Evolutionary conservation across 2,797 vertebrate species (phyloP).

Genomic region (Acipenser ruthenus): DNA sequence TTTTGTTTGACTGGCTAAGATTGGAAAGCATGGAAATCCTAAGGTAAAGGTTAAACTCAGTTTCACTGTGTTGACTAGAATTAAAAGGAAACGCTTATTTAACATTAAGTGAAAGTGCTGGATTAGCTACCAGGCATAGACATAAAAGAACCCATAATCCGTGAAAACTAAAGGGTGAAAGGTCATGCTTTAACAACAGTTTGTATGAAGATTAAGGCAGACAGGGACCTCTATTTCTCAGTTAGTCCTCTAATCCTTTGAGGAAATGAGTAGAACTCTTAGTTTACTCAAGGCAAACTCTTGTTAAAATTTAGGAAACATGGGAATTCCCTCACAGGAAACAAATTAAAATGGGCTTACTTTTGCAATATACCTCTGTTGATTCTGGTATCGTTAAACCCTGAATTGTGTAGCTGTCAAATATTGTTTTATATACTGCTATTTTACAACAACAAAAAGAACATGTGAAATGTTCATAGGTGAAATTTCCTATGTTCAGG

Average conservation of each 20-base stretch:
- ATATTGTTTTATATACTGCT: too few relatives aligned
- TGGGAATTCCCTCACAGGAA: conserved; percentile 28
- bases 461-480: too few relatives aligned
- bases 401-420: too few relatives aligned
- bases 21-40: conserved; percentile 54
- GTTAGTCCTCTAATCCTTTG: conserved; percentile 60
- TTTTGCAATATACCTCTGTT: not conserved
- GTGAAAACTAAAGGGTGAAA: conserved; percentile 83
- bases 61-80: conserved; percentile 75
- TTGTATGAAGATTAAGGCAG: conserved; percentile 70
- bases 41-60: conserved; percentile 70
- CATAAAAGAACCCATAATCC: conserved; percentile 84
- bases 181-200: conserved; percentile 80
- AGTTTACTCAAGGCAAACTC: not conserved
- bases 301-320: conserved; percentile 20
- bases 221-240: conserved; percentile 64
- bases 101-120: conserved; percentile 78
- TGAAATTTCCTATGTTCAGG: too few relatives aligned
- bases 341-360: conserved; percentile 1
- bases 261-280: conserved; percentile 62
- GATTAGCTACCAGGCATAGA: conserved; percentile 70
- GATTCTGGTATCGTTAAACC: not conserved
- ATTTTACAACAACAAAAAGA: too few relatives aligned
- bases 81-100: conserved; percentile 74
- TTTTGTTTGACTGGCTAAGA: conserved; percentile 50